Conservation (phyloP, 2,888 invertebrate genomes). For the Morpho helenor region DNA sequence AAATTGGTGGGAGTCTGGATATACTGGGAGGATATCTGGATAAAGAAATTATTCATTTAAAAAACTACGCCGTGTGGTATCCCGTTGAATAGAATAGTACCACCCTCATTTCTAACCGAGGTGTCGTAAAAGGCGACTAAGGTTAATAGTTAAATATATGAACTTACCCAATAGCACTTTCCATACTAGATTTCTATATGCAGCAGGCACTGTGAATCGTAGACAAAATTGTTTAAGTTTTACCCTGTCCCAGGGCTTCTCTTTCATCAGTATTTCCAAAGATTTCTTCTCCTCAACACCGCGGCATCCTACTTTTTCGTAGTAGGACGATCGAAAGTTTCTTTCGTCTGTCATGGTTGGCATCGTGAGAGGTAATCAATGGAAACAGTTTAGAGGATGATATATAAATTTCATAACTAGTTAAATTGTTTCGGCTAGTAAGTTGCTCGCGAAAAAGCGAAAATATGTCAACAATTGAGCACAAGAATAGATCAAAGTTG, state of each 20-base stretch:
- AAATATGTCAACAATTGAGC: neutral
- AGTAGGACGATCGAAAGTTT: slow-evolving; percentile 90
- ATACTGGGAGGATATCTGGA: slow-evolving; percentile 87
- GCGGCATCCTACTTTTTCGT: slow-evolving; percentile 93
- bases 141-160: neutral
- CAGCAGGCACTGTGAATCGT: slow-evolving; percentile 89
- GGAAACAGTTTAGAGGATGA: slow-evolving; percentile 7
- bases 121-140: too few relatives aligned
- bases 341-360: slow-evolving; percentile 81
- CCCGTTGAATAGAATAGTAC: too few relatives aligned
- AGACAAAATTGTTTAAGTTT: slow-evolving; percentile 92
- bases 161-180: slow-evolving; percentile 87
- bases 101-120: too few relatives aligned
- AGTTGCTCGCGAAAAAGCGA: neutral
- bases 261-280: slow-evolving; percentile 91
- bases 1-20: slow-evolving; percentile 86
- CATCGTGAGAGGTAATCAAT: slow-evolving; percentile 8
- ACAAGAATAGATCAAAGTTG: too few relatives aligned
- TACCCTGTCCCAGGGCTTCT: slow-evolving; percentile 87
- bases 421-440: neutral
- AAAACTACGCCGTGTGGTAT: too few relatives aligned
- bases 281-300: slow-evolving; percentile 95
- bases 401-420: neutral
- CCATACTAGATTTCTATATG: slow-evolving; percentile 91
- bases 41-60: neutral